Conservation (phyloP, 53 echinoderm and acorn worm species). For the Temnopleurus reevesii region DNA sequence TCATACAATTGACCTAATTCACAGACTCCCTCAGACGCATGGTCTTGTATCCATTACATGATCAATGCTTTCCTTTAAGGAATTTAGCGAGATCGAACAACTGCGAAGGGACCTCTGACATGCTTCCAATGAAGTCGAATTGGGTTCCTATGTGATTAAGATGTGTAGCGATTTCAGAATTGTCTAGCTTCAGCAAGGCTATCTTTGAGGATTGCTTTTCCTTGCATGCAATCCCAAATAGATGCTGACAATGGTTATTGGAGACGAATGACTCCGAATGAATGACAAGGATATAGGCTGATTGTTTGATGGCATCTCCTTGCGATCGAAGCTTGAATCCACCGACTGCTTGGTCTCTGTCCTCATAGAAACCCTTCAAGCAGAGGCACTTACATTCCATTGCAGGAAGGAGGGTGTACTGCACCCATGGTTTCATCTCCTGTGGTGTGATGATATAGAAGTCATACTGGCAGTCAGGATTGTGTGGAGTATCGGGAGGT, state of each 20-base stretch:
- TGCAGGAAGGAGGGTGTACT: constrained; percentile 1
- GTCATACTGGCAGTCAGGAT: constrained; percentile 22
- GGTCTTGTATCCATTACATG: background rate
- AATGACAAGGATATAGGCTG: background rate
- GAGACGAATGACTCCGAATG: background rate
- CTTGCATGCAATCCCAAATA: constrained; percentile 36
- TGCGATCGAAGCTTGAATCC: background rate
- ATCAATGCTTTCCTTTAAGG: background rate
- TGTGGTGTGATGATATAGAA: constrained; percentile 12
- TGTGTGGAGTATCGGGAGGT: constrained; percentile 7
- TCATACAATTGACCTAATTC: too few species aligned
- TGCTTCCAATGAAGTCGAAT: background rate
- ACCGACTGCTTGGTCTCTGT: constrained; percentile 10
- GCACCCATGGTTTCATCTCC: background rate
- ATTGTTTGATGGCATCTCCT: constrained; percentile 16
- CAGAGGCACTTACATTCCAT: constrained; percentile 17
- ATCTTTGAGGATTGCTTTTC: background rate
- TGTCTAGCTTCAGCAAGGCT: background rate
- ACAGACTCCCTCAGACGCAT: too few species aligned
- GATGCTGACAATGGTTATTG: background rate
- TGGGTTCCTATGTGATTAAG: background rate
- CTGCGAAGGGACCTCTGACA: background rate
- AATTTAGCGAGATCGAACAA: constrained; percentile 22
- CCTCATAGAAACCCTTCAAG: background rate
- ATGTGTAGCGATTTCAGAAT: background rate